A percentile compares a stretch with the other conserved stretches of the same genome.
Conservation (phyloP, 2,888 invertebrate species). For the Abscondita cerata region DNA sequence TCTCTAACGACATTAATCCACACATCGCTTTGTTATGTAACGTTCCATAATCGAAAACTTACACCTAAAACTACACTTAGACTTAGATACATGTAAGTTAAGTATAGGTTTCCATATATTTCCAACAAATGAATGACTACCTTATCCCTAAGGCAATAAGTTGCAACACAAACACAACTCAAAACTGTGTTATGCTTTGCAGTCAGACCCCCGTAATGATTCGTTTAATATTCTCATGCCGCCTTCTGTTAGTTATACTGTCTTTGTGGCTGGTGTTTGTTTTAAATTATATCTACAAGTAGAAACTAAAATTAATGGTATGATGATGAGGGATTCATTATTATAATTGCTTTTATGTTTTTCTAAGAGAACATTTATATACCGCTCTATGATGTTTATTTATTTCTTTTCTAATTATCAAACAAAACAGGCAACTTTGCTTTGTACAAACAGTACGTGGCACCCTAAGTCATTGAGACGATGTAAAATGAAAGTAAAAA, state of each 20-base stretch:
- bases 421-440: neutral
- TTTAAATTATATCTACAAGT: conserved; percentile 25
- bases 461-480: too few relatives aligned
- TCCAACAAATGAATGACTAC: conserved; percentile 19
- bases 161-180: conserved; percentile 35
- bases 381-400: too few relatives aligned
- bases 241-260: conserved; percentile 25
- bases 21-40: conserved; percentile 7
- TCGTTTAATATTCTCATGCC: conserved; percentile 30
- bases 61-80: conserved; percentile 16
- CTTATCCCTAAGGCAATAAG: conserved; percentile 26
- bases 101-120: conserved; percentile 28
- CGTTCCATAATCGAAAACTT: conserved; percentile 20
- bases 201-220: conserved; percentile 28
- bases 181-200: conserved; percentile 32
- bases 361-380: conserved; percentile 1
- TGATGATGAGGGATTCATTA: conserved; percentile 9
- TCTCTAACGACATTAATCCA: conserved; percentile 1
- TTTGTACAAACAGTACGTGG: too few relatives aligned
- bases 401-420: conserved; percentile 2
- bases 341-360: conserved; percentile 11
- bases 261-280: conserved; percentile 29
- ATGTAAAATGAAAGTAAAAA: too few relatives aligned
- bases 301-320: conserved; percentile 3
- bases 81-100: neutral